Base-by-base conservation (phyloP, 2,888 invertebrate species). In the Unio delphinus region DNA sequence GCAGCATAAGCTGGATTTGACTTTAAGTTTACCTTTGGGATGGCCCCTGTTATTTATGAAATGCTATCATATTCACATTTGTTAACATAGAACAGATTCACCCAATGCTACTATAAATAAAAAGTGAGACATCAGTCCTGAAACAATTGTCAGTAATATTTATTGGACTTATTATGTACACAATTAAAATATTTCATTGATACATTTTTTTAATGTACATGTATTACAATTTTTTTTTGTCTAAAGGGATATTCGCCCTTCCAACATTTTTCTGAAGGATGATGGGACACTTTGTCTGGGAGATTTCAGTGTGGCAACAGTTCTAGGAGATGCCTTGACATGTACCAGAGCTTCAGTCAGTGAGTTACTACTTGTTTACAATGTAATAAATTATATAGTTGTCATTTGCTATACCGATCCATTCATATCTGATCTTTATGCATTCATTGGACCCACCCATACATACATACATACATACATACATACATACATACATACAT, bases 221-320 rank as follows among this genome's bases (percentile, higher is more conserved):
- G 3, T 61, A 8, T 23, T 23, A 34, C 7, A 58, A n/a, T 17
- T 3, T 70, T 65, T 58, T 45, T 45, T 11, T 63, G 65, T 45
- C 69, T 78, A n/a, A 83, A 88, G 89, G 67, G 87, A 89, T 75
- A 73, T 89, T 34, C 86, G 88, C 64, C 88, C 88, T 2, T 87
- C 81, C 64, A 89, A 89, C 65, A 82, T 89, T 20, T 89, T 85
- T 73, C 68, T 87, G 23, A 80, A 80, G 54, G 83, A 84, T 34
- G 84, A 86, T 61, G 78, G 77, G 54, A 83, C 81, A 15, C 68
- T 88, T 45, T 80, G 80, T 23, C 65, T 89, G 28, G 88, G 89
- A 34, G 89, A 89, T 75, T 86, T 89, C 78, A 86, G 88, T 67
- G 89, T 89, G 45, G 81, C 87, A 54, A 87, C 88, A 7, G 80